Evolutionary conservation across 2,888 invertebrate species (phyloP), one percentile per base, ranked within the genome.

Genomic region (Pseudolycoriella hygida): DNA sequence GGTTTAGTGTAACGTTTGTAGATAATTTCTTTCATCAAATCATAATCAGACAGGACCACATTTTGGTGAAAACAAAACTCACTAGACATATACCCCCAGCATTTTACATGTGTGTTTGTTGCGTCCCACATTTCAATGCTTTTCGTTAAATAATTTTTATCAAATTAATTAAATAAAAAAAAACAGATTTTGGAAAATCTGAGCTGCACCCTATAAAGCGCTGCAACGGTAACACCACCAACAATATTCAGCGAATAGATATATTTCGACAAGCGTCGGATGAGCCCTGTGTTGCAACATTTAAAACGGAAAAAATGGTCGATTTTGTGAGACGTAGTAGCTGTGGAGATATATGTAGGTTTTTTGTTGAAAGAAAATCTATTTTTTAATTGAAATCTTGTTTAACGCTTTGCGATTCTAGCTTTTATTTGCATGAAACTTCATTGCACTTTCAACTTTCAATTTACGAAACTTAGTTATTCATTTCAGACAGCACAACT

Each of bases 291-390:
- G 51, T 50, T 25, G 47, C 49, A 46, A 50, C 52, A 34, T 50
- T 51, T 37, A 31, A 51, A 40, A 44, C 49, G 20, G 49, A 55
- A 42, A 70, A 71, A 55, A 68, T 69, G 46, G 74, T 81, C 53
- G 82, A 82, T 52, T 80, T 77, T 61, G 76, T 77, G 32, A 62
- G 80, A 45, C 66, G 82, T 47, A 81, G 80, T 67, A 82, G 80
- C 66, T 80, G 80, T 54, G 77, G 78, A 17, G 82, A 82, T 61
- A 70, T 80, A 51, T 77, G 77, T 77, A 66, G 70, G 76, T 73
- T 50, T 25, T 17, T 20, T 6, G 40, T 31, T 46, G n/a, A 39
- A 3, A 18, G 18, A 34, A 49, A 37, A 31, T 48, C 25, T 17
- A 43, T 31, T 10, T 34, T 30, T 6, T 41, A 43, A 8, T 25